Conservation (phyloP, 1,140 invertebrate species). For the Dysdera silvatica region DNA sequence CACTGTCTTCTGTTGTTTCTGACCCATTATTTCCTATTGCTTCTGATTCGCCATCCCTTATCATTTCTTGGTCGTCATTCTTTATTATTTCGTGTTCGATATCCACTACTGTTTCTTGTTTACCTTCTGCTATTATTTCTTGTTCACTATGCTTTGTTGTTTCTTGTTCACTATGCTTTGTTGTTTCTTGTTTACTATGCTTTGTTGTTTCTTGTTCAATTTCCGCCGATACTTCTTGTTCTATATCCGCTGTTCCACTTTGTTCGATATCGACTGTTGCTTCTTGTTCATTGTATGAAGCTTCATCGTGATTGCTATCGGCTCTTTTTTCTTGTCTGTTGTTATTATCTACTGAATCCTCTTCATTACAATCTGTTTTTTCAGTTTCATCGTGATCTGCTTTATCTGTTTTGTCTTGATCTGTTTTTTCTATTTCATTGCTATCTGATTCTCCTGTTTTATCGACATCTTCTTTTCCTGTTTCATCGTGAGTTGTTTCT, state of each 20-base stretch:
- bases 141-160: background rate
- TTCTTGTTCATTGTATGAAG: background rate
- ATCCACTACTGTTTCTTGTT: background rate
- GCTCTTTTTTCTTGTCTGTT: constrained; percentile 31
- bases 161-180: background rate
- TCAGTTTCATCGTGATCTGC: background rate
- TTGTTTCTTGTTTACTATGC: too few species aligned
- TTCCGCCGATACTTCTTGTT: background rate
- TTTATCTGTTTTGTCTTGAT: background rate
- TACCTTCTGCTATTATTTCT: background rate
- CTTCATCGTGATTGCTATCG: constrained; percentile 36
- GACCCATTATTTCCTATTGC: background rate
- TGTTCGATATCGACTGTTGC: background rate
- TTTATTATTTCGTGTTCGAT: background rate
- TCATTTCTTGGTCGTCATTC: background rate
- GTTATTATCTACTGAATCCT: background rate
- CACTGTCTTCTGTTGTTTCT: background rate
- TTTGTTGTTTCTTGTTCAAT: too few species aligned
- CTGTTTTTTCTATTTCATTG: background rate
- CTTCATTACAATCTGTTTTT: background rate
- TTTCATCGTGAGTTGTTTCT: background rate
- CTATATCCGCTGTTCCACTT: background rate
- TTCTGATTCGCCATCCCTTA: background rate
- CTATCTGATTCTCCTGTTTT: background rate
- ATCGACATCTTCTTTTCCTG: background rate